A percentile compares a stretch with the other conserved stretches of the same genome.
Conservation (phyloP, 2,888 invertebrate species). For the Diarsia brunnea region DNA sequence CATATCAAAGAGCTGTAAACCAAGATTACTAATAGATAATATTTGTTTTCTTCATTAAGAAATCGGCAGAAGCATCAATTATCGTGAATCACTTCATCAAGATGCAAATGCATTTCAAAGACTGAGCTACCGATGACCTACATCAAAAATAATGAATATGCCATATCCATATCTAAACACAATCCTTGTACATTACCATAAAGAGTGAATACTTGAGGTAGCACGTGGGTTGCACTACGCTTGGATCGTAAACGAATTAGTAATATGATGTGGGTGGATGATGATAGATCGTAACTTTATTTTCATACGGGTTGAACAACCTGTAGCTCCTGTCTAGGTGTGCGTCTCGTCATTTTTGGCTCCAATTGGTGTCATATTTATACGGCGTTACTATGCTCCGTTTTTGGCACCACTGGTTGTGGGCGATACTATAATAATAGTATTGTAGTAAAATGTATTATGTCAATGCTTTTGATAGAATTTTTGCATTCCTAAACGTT, state of each 20-base stretch:
- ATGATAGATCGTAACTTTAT: slow-evolving; percentile 87
- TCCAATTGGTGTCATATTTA: slow-evolving; percentile 31
- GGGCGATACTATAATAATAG: slow-evolving; percentile 31
- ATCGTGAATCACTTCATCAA: slow-evolving; percentile 26
- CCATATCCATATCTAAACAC: slow-evolving; percentile 21
- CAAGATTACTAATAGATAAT: not conserved
- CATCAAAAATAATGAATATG: slow-evolving; percentile 34
- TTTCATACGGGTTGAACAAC: slow-evolving; percentile 85
- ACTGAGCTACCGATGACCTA: slow-evolving; percentile 38
- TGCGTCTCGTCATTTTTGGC: slow-evolving; percentile 47
- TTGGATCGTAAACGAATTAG: slow-evolving; percentile 85
- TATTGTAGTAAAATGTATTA: slow-evolving; percentile 25
- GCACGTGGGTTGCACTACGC: slow-evolving; percentile 78
- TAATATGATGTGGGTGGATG: slow-evolving; percentile 83
- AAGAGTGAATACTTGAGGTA: slow-evolving; percentile 71
- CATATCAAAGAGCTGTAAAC: not conserved
- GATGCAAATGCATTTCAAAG: slow-evolving; percentile 23
- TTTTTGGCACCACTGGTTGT: slow-evolving; percentile 39
- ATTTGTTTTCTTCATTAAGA: slow-evolving; percentile 9
- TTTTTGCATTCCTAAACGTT: not conserved
- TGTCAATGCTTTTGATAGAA: not conserved
- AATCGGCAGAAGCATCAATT: slow-evolving; percentile 1
- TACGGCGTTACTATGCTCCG: slow-evolving; percentile 41
- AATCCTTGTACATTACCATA: slow-evolving; percentile 58
- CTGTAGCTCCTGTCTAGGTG: slow-evolving; percentile 60